Conservation (phyloP, 2,797 vertebrate species). For the Caiman crocodilus region DNA sequence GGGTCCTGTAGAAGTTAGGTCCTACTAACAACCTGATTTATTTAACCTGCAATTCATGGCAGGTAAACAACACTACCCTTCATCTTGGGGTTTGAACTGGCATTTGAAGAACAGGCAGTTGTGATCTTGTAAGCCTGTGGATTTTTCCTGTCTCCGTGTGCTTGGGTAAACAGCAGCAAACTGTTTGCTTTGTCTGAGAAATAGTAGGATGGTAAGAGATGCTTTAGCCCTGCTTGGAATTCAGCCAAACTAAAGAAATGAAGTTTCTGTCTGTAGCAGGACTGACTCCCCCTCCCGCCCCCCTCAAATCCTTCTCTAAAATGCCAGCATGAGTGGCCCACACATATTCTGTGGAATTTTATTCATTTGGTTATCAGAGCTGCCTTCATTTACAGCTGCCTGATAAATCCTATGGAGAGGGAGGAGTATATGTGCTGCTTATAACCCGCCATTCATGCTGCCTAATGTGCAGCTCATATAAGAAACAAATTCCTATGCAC, state of each 20-base stretch:
- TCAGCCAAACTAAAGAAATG: slow-evolving; percentile 61
- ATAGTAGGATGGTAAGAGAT: slow-evolving; percentile 24
- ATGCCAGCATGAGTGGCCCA: slow-evolving; percentile 1
- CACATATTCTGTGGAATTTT: slow-evolving; percentile 3
- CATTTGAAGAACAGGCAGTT: slow-evolving; percentile 64
- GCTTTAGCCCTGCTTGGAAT: slow-evolving; percentile 24
- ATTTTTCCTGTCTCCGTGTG: slow-evolving; percentile 51
- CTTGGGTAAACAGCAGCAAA: slow-evolving; percentile 66
- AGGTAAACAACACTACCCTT: slow-evolving; percentile 58
- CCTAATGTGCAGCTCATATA: not conserved
- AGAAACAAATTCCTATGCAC: not conserved
- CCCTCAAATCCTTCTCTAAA: slow-evolving; percentile 28
- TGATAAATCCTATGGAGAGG: slow-evolving; percentile 22
- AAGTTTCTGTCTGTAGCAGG: slow-evolving; percentile 40
- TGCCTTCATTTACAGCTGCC: slow-evolving; percentile 23
- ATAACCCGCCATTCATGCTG: not conserved
- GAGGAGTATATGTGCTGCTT: not conserved
- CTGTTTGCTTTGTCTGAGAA: slow-evolving; percentile 42
- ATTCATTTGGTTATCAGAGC: slow-evolving; percentile 47
- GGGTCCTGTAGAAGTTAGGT: slow-evolving; percentile 56
- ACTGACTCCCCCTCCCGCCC: not conserved
- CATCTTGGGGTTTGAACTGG: slow-evolving; percentile 32
- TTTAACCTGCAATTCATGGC: slow-evolving; percentile 64
- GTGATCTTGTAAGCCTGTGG: slow-evolving; percentile 37
- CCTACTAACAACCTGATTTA: slow-evolving; percentile 53